phyloP scores from a whole-genome alignment of 2,797 vertebrate species.

The Sebastes kiyomatsui region DNA sequence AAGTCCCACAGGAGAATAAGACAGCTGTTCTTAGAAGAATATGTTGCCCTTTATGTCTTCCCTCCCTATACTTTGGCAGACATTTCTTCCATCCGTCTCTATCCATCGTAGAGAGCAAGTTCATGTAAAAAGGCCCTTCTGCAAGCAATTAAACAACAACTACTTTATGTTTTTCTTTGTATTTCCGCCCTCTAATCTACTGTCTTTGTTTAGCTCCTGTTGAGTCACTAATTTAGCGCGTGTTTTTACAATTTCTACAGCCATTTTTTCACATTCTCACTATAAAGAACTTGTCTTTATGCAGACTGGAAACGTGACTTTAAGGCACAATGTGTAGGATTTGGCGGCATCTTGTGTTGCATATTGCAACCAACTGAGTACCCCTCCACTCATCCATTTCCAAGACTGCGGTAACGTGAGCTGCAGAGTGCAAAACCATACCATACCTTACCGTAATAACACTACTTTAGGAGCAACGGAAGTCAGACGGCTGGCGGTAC shows the following conservation, averaged over 20 bases:
- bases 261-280: conserved; percentile 2
- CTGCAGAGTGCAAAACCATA: too few relatives aligned
- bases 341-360: too few relatives aligned
- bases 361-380: too few relatives aligned
- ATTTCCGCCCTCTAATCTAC: conserved; percentile 8
- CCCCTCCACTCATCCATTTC: too few relatives aligned
- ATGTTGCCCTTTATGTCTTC: conserved; percentile 48
- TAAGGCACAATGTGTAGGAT: not conserved
- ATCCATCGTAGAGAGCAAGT: not conserved
- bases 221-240: not conserved
- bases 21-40: conserved; percentile 38
- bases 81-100: conserved; percentile 10
- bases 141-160: conserved; percentile 1
- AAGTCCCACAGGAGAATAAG: conserved; percentile 25
- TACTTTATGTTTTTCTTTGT: not conserved
- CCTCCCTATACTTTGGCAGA: conserved; percentile 24
- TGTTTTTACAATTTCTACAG: not conserved
- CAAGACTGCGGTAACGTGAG: too few relatives aligned
- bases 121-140: not conserved
- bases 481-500: too few relatives aligned
- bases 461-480: too few relatives aligned
- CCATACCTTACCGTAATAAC: too few relatives aligned
- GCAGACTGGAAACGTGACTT: conserved; percentile 20
- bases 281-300: conserved; percentile 15
- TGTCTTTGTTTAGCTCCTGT: not conserved